phyloP scores from a whole-genome alignment of 2,797 vertebrate species.

The Coregonus ussuriensis region DNA sequence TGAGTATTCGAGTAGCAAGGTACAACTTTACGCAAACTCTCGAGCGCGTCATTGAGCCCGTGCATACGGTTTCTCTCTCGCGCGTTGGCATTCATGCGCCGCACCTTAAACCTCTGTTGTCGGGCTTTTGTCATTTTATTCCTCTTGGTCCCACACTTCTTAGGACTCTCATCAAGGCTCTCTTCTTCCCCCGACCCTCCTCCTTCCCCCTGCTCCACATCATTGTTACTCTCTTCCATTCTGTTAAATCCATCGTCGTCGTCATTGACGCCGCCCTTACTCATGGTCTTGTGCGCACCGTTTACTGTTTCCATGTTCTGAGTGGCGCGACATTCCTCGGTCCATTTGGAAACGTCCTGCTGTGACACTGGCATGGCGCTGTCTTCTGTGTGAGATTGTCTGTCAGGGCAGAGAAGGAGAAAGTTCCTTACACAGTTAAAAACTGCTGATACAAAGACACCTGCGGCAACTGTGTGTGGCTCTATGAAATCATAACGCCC shows the following conservation, averaged over 20 bases:
- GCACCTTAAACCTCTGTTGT: constrained; percentile 90
- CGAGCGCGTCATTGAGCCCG: constrained; percentile 94
- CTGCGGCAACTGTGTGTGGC: not conserved
- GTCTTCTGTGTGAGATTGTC: constrained; percentile 82
- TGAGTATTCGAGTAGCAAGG: constrained; percentile 99
- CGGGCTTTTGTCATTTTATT: constrained; percentile 99
- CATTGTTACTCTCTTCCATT: constrained; percentile 74
- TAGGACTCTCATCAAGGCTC: constrained; percentile 91
- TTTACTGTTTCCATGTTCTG: constrained; percentile 82
- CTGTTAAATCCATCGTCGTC: constrained; percentile 73
- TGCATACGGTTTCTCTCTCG: constrained; percentile 98
- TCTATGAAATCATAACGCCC: not conserved
- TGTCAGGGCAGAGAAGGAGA: constrained; percentile 82
- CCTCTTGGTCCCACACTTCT: constrained; percentile 94
- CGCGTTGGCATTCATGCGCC: constrained; percentile 96
- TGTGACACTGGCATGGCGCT: constrained; percentile 77
- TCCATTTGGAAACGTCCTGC: constrained; percentile 80
- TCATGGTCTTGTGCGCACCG: constrained; percentile 76
- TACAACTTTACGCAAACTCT: constrained; percentile 96
- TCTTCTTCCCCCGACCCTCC: constrained; percentile 59
- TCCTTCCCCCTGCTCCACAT: constrained; percentile 80
- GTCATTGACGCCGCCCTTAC: constrained; percentile 76
- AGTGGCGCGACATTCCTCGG: constrained; percentile 81
- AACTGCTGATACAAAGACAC: constrained; percentile 24
- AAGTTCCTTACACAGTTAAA: not conserved